Base-by-base conservation (phyloP, 2,113 vertebrate species). In the Gnathonemus longibarbis region DNA sequence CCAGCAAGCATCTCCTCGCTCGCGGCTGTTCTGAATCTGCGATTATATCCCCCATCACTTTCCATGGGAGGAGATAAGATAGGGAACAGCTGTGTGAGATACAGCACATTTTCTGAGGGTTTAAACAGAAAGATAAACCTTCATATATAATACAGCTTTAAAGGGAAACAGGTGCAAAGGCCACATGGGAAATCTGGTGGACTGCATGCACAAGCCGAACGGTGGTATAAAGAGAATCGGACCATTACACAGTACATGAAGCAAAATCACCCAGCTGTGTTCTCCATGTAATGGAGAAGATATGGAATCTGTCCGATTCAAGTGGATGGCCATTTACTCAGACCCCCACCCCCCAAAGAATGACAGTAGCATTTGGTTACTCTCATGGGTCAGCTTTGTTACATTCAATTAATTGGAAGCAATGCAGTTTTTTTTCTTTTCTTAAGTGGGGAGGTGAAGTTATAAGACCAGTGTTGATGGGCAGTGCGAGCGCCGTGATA, bases 91-190 rank as follows among this genome's bases (percentile, higher is more conserved):
- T 56, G 50, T 27, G 84, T 85, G 77, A 89, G 89, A 84, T 15
- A 24, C 77, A 48, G 52, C n/a, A 48, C 35, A 17, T 21, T 89
- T 85, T 84, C 89, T 17, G 27, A 11, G 13, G 89, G 52, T 83
- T 89, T 85, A 85, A 80, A 85, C n/a, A 39, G 35, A 31, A 62
- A 89, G 89, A 84, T 85, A 85, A 62, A 46, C 89, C 52, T 53
- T 58, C 56, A 84, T 19, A 11, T 56, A 39, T 53, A 27, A 89
- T 56, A 53, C 21, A 31, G 48, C 50, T 46, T 85, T 83, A 85
- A 85, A 85, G 85, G 39, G 53, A 62, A 62, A 35, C 89, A 89
- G 89, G 89, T 89, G 74, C 50, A 84, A 9, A 89, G 1, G 66
- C 17, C 48, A n/a, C 88, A 52, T 49, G 88, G 45, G 88, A 89